phyloP scores from a whole-genome alignment of 2,888 invertebrate genomes.

The Megaustenia siamemsis region DNA sequence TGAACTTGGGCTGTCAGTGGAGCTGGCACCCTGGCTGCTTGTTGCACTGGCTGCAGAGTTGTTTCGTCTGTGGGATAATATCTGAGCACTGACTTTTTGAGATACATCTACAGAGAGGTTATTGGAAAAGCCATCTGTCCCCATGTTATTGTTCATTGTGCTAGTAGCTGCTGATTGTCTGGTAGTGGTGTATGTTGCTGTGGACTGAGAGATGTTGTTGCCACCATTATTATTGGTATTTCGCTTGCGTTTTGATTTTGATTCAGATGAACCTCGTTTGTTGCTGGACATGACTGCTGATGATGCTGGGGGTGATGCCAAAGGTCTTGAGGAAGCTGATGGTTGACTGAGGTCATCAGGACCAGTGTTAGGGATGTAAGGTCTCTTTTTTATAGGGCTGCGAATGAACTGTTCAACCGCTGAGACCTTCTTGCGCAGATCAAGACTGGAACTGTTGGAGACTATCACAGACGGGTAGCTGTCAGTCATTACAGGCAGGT shows the following conservation, averaged over 20 bases:
- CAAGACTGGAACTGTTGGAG: conserved; percentile 69
- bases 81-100: conserved; percentile 23
- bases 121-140: neutral
- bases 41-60: conserved; percentile 62
- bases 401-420: conserved; percentile 70
- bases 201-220: neutral
- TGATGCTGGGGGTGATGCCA: neutral
- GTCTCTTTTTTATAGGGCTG: conserved; percentile 78
- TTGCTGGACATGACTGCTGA: neutral
- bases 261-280: conserved; percentile 45
- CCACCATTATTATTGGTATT: conserved; percentile 25
- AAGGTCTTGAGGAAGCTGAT: conserved; percentile 19
- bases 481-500: conserved; percentile 51
- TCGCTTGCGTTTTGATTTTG: conserved; percentile 44
- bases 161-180: neutral
- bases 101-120: neutral
- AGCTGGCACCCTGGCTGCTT: neutral
- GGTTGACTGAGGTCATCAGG: conserved; percentile 33
- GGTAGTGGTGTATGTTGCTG: neutral
- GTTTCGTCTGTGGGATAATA: conserved; percentile 56
- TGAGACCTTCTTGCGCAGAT: conserved; percentile 69
- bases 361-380: conserved; percentile 67
- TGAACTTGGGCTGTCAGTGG: neutral
- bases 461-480: conserved; percentile 70
- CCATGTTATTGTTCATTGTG: conserved; percentile 16